Conservation (phyloP, 2,888 invertebrate species). For the Tethea ocularis region DNA sequence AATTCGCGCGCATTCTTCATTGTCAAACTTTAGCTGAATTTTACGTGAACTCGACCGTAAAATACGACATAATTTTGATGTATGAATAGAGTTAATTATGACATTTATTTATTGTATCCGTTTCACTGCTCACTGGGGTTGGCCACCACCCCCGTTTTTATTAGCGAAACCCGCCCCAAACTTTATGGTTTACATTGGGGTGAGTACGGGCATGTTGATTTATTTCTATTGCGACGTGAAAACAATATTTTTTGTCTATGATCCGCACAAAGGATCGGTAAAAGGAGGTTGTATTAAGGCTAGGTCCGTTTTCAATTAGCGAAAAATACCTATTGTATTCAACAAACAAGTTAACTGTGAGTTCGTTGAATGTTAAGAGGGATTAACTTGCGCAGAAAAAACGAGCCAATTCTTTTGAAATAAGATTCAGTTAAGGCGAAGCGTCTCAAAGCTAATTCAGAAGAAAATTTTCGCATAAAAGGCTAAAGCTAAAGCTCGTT, state of each 20-base stretch:
- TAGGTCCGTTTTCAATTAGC: conserved; percentile 51
- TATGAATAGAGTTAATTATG: conserved; percentile 78
- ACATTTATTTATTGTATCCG: conserved; percentile 79
- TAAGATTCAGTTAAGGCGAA: conserved; percentile 40
- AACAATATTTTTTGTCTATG: conserved; percentile 40
- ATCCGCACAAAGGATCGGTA: conserved; percentile 26
- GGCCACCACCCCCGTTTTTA: conserved; percentile 63
- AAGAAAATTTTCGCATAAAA: conserved; percentile 52
- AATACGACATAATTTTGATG: conserved; percentile 69
- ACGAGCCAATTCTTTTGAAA: conserved; percentile 38
- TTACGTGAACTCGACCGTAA: conserved; percentile 43
- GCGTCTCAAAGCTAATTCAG: conserved; percentile 39
- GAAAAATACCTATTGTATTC: conserved; percentile 48
- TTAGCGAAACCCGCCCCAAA: conserved; percentile 62
- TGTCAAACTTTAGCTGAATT: conserved; percentile 51
- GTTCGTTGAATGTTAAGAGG: conserved; percentile 36
- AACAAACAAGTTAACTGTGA: conserved; percentile 36
- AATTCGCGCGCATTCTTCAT: conserved; percentile 62
- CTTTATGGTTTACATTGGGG: conserved; percentile 53
- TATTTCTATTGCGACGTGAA: conserved; percentile 46
- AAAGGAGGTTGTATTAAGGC: conserved; percentile 17
- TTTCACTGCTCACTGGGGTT: conserved; percentile 58
- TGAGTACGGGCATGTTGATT: conserved; percentile 58
- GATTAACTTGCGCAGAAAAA: conserved; percentile 43
- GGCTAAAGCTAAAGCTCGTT: conserved; percentile 48